These are phyloP conservation scores for Calephelis nemesis DNA, from an alignment of 1,140 invertebrate genomes.

Conservation along the genomic window DNA sequence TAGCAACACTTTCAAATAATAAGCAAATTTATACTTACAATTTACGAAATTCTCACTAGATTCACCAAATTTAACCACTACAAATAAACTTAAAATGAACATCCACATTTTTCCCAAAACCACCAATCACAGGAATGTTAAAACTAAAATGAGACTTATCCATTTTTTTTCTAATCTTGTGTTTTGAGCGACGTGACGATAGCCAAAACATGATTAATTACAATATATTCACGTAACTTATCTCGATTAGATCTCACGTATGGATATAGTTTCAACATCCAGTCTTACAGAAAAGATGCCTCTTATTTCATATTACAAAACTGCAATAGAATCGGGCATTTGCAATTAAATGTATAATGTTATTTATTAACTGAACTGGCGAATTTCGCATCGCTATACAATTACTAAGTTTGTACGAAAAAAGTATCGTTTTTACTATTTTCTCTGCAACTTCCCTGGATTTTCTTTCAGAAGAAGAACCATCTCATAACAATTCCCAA, in stretches of 20 bases:
- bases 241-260: slow-evolving; percentile 25
- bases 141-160: not conserved
- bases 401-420: too few relatives aligned
- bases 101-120: slow-evolving; percentile 26
- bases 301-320: too few relatives aligned
- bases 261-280: not conserved
- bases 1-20: not conserved
- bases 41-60: slow-evolving; percentile 48
- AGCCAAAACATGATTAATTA: not conserved
- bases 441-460: too few relatives aligned
- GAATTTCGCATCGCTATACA: too few relatives aligned
- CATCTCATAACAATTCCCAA: too few relatives aligned
- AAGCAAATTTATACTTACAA: slow-evolving; percentile 43
- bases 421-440: too few relatives aligned
- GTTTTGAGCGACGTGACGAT: not conserved
- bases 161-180: not conserved
- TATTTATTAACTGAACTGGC: too few relatives aligned
- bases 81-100: slow-evolving; percentile 23
- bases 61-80: slow-evolving; percentile 28
- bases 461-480: too few relatives aligned
- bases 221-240: slow-evolving; percentile 14
- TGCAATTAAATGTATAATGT: too few relatives aligned
- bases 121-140: not conserved
- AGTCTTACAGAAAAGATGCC: too few relatives aligned
- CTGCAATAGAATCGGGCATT: too few relatives aligned